These are phyloP conservation scores for Sarcophaga carnaria DNA, from an alignment of 2,888 invertebrate genomes.

Conservation along the genomic window DNA sequence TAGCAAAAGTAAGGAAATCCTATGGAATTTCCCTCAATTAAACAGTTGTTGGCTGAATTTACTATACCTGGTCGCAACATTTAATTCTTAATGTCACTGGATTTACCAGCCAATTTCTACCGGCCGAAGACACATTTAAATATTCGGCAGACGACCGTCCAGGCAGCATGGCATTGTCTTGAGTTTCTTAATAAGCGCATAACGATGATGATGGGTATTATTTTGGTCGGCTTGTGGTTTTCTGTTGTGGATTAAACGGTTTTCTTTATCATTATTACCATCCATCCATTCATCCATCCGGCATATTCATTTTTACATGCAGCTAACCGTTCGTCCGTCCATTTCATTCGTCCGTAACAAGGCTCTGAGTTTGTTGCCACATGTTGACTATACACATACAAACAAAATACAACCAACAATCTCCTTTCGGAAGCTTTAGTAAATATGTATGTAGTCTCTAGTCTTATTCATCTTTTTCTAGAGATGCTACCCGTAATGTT, in stretches of 20 bases:
- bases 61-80: constrained; percentile 43
- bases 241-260: constrained; percentile 52
- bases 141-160: not conserved
- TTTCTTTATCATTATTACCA: constrained; percentile 22
- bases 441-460: not conserved
- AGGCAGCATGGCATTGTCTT: constrained; percentile 24
- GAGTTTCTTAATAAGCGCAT: constrained; percentile 55
- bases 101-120: constrained; percentile 46
- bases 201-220: constrained; percentile 63
- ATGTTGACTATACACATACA: constrained; percentile 45
- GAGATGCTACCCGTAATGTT: not conserved
- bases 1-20: constrained; percentile 46
- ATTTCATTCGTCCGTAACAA: no score
- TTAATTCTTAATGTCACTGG: constrained; percentile 52
- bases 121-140: not conserved
- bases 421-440: not conserved
- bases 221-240: constrained; percentile 61
- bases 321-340: no score
- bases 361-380: constrained; percentile 33
- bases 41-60: not conserved
- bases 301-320: no score
- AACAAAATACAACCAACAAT: not conserved
- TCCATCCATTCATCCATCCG: no score
- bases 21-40: constrained; percentile 58
- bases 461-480: not conserved